A percentile compares a stretch with the other conserved stretches of the same genome.
phyloP scores from a whole-genome alignment of 2,113 vertebrate species.

The Phainopepla nitens region DNA sequence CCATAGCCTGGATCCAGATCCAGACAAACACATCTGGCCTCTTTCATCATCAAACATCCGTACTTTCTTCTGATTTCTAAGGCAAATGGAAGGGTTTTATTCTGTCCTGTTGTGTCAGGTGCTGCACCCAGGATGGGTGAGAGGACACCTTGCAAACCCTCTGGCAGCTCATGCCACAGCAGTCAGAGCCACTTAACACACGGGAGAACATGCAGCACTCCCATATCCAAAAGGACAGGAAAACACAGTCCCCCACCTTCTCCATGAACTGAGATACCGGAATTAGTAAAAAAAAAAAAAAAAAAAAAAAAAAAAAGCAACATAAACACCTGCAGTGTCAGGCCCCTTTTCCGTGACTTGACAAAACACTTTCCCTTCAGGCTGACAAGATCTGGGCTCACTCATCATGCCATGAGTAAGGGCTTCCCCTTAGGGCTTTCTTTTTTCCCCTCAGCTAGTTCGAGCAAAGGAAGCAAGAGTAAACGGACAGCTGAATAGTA shows the following conservation, averaged over 20 bases:
- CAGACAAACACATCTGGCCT: accelerated
- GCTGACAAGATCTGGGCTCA: neutral
- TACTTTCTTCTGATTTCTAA: neutral
- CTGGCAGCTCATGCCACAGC: neutral
- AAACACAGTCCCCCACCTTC: neutral
- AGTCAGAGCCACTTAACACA: neutral
- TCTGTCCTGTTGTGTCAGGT: neutral
- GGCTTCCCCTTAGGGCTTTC: neutral
- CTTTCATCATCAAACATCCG: neutral
- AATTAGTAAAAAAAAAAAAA: neutral
- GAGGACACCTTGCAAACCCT: neutral
- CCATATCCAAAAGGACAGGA: neutral
- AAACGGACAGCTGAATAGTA: neutral
- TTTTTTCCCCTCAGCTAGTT: neutral
- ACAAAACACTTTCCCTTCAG: neutral
- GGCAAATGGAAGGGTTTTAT: neutral
- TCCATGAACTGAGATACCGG: neutral
- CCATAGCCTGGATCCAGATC: neutral
- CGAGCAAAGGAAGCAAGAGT: neutral
- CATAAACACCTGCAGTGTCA: neutral
- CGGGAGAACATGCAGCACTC: accelerated
- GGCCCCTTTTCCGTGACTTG: neutral
- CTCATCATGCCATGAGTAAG: neutral
- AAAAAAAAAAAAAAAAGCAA: neutral
- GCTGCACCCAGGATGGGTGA: neutral